These are phyloP conservation scores for Apostichopus californicus DNA, from an alignment of 35 echinoderm and acorn worm genomes.

Conservation along the genomic window DNA sequence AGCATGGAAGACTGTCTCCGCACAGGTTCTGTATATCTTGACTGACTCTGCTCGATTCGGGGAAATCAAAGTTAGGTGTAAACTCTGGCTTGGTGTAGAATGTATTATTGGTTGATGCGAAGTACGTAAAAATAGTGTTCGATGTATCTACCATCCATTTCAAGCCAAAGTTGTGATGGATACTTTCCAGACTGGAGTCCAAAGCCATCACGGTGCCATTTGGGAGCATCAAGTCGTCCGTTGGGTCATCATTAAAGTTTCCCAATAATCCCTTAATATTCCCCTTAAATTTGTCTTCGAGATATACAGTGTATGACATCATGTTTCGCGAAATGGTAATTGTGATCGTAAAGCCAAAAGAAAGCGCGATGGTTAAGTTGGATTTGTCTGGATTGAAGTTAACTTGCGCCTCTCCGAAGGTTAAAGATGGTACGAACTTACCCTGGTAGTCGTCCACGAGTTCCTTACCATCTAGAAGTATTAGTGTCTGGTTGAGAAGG, in stretches of 20 bases:
- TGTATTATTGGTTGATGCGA: not conserved
- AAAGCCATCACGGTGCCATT: conserved; percentile 15
- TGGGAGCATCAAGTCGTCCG: conserved; percentile 57
- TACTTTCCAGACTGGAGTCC: not conserved
- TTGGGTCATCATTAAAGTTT: conserved; percentile 71
- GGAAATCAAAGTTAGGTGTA: not conserved
- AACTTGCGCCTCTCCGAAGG: not conserved
- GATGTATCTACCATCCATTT: not conserved
- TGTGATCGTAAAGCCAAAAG: conserved; percentile 37
- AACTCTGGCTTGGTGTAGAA: conserved; percentile 8
- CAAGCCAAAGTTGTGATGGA: conserved; percentile 13
- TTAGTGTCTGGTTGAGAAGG: conserved; percentile 3
- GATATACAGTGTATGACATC: conserved; percentile 65
- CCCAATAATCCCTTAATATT: conserved; percentile 57
- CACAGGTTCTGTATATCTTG: not conserved
- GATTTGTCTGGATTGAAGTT: not conserved
- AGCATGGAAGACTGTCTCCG: not conserved
- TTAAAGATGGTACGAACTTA: not conserved
- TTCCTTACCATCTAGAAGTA: conserved; percentile 4
- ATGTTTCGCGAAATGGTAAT: conserved; percentile 16
- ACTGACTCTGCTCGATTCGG: not conserved
- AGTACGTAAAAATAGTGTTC: not conserved
- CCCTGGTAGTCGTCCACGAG: not conserved
- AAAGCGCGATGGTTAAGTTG: not conserved
- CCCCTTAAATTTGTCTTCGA: conserved; percentile 45